Conservation (phyloP, 2,888 invertebrate genomes). For the Dastarcus helophoroides region DNA sequence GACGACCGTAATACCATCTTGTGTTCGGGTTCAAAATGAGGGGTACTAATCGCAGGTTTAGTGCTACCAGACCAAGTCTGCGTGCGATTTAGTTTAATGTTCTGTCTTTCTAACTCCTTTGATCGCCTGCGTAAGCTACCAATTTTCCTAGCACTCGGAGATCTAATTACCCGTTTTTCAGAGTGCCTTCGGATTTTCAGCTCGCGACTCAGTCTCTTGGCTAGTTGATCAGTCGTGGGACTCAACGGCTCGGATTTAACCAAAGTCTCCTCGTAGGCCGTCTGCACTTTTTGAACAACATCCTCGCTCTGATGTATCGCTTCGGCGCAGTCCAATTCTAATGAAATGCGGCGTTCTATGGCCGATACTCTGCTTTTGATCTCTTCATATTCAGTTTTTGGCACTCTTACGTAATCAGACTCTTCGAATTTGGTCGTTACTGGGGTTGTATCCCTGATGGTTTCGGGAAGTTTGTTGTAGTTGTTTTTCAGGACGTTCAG, state of each 20-base stretch:
- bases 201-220: constrained; percentile 58
- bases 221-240: constrained; percentile 57
- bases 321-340: constrained; percentile 45
- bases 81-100: constrained; percentile 43
- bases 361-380: constrained; percentile 64
- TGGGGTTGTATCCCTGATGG: neutral
- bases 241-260: constrained; percentile 56
- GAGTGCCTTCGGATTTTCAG: constrained; percentile 59
- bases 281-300: constrained; percentile 54
- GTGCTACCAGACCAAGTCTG: constrained; percentile 50
- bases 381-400: constrained; percentile 66
- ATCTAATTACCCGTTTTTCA: constrained; percentile 60
- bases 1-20: too few relatives aligned
- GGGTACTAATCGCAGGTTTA: too few relatives aligned
- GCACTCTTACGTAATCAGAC: constrained; percentile 54
- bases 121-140: constrained; percentile 62
- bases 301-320: constrained; percentile 22
- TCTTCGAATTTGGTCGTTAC: constrained; percentile 15
- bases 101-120: constrained; percentile 41
- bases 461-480: neutral
- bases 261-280: constrained; percentile 61
- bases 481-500: constrained; percentile 13
- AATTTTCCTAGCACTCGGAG: constrained; percentile 73
- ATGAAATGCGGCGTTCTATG: constrained; percentile 58
- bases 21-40: too few relatives aligned